These are phyloP conservation scores for Cryptophagus acutangulus DNA, from an alignment of 2,888 invertebrate genomes.

Conservation along the genomic window DNA sequence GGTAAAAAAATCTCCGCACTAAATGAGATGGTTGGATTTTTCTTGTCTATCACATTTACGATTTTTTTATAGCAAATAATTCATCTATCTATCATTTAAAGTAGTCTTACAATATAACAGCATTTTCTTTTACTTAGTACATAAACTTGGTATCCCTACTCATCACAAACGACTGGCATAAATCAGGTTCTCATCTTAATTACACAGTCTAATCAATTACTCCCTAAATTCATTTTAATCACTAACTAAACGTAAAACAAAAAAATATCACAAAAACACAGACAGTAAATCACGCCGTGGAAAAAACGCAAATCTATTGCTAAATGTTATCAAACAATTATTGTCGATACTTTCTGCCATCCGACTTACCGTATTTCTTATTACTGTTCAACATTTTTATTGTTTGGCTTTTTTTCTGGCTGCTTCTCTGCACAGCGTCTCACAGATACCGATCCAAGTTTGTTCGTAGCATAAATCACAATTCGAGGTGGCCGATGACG, in stretches of 20 bases:
- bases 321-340: too few relatives aligned
- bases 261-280: conserved; percentile 26
- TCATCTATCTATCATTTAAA: conserved; percentile 8
- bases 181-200: conserved; percentile 13
- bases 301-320: too few relatives aligned
- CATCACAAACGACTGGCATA: conserved; percentile 28
- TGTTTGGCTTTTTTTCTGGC: conserved; percentile 38
- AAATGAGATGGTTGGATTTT: too few relatives aligned
- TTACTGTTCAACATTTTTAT: conserved; percentile 4
- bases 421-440: conserved; percentile 50
- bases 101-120: conserved; percentile 20
- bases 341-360: too few relatives aligned
- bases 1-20: too few relatives aligned
- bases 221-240: conserved; percentile 7
- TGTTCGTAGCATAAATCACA: conserved; percentile 52
- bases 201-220: conserved; percentile 17
- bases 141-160: conserved; percentile 23
- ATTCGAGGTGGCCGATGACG: conserved; percentile 42
- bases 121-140: conserved; percentile 16
- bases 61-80: conserved; percentile 10
- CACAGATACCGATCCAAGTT: conserved; percentile 53
- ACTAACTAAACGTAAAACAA: conserved; percentile 16
- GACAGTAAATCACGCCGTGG: conserved; percentile 8
- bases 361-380: too few relatives aligned
- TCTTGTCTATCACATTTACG: too few relatives aligned